Evolutionary conservation across 2,888 invertebrate genomes (phyloP).

Genomic region (Chalcis sispes): DNA sequence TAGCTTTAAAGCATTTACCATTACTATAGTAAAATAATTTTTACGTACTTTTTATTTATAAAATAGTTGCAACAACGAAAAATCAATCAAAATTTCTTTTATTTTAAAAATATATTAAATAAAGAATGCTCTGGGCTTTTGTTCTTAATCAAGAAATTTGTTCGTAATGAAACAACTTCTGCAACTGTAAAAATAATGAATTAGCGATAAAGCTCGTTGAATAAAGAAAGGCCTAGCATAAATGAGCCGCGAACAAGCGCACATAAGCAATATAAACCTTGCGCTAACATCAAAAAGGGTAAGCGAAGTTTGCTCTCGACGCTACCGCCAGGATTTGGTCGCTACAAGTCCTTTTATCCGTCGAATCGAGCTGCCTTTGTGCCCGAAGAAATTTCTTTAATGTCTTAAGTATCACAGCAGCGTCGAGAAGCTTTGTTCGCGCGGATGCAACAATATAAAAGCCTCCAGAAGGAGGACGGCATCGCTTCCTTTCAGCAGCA

Average conservation of each 20-base stretch:
- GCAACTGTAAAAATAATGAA: conserved; percentile 51
- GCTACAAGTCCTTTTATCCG: conserved; percentile 11
- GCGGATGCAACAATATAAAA: conserved; percentile 24
- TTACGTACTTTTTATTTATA: too few species aligned
- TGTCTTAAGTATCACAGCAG: conserved; percentile 17
- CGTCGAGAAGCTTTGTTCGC: conserved; percentile 12
- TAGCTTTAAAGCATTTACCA: not conserved
- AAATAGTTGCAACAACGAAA: too few species aligned
- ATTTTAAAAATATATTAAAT: too few species aligned
- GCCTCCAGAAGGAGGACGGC: not conserved
- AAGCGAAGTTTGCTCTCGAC: conserved; percentile 11
- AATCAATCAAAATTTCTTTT: too few species aligned
- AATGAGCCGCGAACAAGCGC: not conserved
- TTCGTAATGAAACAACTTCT: not conserved
- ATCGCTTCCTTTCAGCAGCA: conserved; percentile 8
- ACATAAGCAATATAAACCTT: conserved; percentile 5
- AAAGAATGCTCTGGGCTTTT: too few species aligned
- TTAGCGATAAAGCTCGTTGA: conserved; percentile 10
- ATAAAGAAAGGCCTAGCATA: conserved; percentile 20
- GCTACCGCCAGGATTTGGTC: not conserved
- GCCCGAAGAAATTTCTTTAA: conserved; percentile 22
- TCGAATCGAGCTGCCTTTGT: conserved; percentile 4
- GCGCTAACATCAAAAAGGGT: conserved; percentile 46
- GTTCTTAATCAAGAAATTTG: not conserved
- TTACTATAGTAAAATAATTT: not conserved